Evolutionary conservation across 2,888 invertebrate species (phyloP).

Genomic region (Apodemia hepburni): DNA sequence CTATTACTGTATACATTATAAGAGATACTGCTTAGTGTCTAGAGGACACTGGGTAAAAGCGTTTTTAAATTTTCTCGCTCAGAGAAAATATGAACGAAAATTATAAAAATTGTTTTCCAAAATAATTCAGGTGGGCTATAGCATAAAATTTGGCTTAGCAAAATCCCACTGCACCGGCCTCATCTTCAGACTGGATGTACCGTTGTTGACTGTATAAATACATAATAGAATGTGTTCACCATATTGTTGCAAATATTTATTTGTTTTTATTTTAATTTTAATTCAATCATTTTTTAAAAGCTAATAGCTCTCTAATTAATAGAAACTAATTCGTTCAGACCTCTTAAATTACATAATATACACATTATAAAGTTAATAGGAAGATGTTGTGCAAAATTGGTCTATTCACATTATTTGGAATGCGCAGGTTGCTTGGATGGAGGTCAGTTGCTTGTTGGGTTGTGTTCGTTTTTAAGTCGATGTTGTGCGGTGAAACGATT

Average conservation of each 20-base stretch:
- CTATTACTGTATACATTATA: no score
- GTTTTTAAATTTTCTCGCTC: no score
- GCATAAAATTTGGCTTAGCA: no score
- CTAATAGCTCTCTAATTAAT: not conserved
- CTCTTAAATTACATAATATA: not conserved
- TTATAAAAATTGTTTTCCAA: no score
- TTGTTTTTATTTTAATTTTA: not conserved
- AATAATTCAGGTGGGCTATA: no score
- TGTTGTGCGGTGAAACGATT: constrained; percentile 24
- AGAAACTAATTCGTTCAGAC: no score
- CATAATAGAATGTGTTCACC: not conserved
- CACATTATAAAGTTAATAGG: not conserved
- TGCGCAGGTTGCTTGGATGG: constrained; percentile 82
- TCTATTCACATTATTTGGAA: constrained; percentile 49
- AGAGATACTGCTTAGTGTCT: no score
- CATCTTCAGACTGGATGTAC: no score
- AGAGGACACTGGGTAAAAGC: no score
- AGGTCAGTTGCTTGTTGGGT: constrained; percentile 73
- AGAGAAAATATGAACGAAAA: no score
- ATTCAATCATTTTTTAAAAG: not conserved
- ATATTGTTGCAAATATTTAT: not conserved
- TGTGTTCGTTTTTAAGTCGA: constrained; percentile 36
- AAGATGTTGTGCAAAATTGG: not conserved
- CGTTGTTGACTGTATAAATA: not conserved
- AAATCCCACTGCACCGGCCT: no score